phyloP scores from a whole-genome alignment of 2,113 vertebrate species.

The Puntigrus tetrazona region DNA sequence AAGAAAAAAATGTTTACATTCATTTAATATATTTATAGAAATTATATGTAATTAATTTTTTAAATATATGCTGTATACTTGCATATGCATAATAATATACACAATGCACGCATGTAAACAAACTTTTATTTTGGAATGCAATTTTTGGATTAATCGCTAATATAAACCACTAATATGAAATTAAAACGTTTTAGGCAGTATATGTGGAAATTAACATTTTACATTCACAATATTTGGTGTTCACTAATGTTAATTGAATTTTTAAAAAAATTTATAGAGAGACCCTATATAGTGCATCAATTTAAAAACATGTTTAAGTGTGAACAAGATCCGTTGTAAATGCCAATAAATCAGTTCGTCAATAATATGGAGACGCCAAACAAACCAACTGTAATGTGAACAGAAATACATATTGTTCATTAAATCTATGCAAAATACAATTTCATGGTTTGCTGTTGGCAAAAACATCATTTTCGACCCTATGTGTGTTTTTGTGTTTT shows the following conservation, averaged over 20 bases:
- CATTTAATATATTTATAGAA: too few species aligned
- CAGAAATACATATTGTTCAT: not conserved
- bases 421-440: not conserved
- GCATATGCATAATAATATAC: too few species aligned
- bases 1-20: too few species aligned
- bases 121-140: too few species aligned
- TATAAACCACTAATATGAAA: too few species aligned
- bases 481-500: slow-evolving; percentile 15
- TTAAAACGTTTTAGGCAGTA: not conserved
- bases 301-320: not conserved
- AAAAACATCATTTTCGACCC: not conserved
- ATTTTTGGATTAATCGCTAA: too few species aligned
- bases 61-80: too few species aligned
- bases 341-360: not conserved
- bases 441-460: not conserved
- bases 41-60: too few species aligned
- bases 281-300: not conserved
- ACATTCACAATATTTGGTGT: not conserved
- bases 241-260: not conserved
- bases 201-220: not conserved
- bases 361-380: not conserved
- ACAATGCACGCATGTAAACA: too few species aligned
- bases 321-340: not conserved
- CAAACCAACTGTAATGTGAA: not conserved
- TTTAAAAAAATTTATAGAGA: too few species aligned